Percentiles rank a stretch among this genome's conserved stretches.
phyloP scores from a whole-genome alignment of 2,888 invertebrate species.

The Ophion ellenae region DNA sequence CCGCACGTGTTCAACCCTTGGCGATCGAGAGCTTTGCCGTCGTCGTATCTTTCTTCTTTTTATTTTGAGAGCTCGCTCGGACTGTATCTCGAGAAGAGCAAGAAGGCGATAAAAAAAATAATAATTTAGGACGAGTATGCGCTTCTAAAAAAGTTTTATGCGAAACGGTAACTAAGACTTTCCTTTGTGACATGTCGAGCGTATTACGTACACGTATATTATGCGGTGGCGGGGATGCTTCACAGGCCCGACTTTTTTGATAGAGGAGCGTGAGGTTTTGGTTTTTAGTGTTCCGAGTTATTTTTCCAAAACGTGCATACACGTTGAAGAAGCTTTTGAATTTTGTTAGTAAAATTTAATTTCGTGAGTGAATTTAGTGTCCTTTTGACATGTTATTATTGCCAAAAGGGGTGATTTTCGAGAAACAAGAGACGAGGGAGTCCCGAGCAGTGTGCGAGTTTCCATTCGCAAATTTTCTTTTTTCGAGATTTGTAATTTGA shows the following conservation, averaged over 20 bases:
- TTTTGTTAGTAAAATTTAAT: too few relatives aligned
- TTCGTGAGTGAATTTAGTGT: too few relatives aligned
- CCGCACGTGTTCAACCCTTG: conserved; percentile 61
- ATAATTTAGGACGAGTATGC: conserved; percentile 8
- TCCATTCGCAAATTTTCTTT: not conserved
- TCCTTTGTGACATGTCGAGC: not conserved
- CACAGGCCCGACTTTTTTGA: too few relatives aligned
- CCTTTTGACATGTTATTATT: too few relatives aligned
- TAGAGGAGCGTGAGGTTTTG: too few relatives aligned
- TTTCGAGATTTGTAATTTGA: not conserved
- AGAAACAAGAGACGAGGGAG: too few relatives aligned
- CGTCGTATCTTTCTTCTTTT: conserved; percentile 10
- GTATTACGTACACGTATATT: not conserved
- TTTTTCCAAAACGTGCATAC: too few relatives aligned
- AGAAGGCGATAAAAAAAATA: conserved; percentile 18
- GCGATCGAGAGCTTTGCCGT: conserved; percentile 30
- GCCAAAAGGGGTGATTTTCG: too few relatives aligned
- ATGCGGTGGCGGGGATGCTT: too few relatives aligned
- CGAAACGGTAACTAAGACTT: conserved; percentile 17
- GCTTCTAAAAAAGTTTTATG: not conserved
- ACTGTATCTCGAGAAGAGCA: not conserved
- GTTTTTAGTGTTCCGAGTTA: too few relatives aligned
- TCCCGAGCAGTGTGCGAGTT: too few relatives aligned
- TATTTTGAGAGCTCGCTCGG: not conserved
- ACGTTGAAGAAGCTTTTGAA: too few relatives aligned